These are phyloP conservation scores for Pseudorhombus dupliciocellatus DNA, from an alignment of 2,113 vertebrate genomes.

Conservation along the genomic window DNA sequence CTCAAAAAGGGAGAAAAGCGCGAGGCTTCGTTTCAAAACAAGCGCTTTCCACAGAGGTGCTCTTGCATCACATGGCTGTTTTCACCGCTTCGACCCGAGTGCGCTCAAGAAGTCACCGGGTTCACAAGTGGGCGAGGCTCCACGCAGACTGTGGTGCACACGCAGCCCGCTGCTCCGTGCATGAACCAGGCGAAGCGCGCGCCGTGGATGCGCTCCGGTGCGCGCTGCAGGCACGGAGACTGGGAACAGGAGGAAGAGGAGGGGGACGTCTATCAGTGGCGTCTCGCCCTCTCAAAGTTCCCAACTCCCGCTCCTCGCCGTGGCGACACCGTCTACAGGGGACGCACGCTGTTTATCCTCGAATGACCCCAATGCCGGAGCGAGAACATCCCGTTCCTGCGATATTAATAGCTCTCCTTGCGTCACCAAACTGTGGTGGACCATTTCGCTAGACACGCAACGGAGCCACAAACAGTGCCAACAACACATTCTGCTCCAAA, in stretches of 20 bases:
- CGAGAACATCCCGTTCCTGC: constrained; percentile 81
- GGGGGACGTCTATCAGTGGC: background rate
- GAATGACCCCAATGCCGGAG: constrained; percentile 78
- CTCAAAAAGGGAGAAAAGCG: constrained; percentile 23
- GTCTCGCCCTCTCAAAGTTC: constrained; percentile 20
- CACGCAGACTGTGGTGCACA: constrained; percentile 32
- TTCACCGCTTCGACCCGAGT: constrained; percentile 65
- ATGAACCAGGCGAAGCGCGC: constrained; percentile 30
- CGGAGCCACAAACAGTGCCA: constrained; percentile 65
- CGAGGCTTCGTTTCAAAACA: constrained; percentile 61
- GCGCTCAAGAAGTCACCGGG: constrained; percentile 72
- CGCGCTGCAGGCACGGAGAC: background rate
- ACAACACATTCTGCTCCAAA: constrained; percentile 46
- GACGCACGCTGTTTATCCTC: constrained; percentile 70
- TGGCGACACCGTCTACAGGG: constrained; percentile 19
- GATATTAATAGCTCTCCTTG: constrained; percentile 85
- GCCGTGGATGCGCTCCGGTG: constrained; percentile 21
- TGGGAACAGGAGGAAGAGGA: no score
- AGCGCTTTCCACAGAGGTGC: constrained; percentile 33
- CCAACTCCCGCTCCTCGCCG: background rate
- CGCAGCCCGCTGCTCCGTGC: constrained; percentile 10
- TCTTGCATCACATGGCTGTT: constrained; percentile 56
- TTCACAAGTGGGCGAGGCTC: constrained; percentile 80
- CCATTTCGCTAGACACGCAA: constrained; percentile 78
- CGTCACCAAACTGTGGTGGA: constrained; percentile 82